Evolutionary conservation across 2,797 vertebrate genomes (phyloP), one percentile per base, ranked within the genome.

Genomic region (Meda fulgida): DNA sequence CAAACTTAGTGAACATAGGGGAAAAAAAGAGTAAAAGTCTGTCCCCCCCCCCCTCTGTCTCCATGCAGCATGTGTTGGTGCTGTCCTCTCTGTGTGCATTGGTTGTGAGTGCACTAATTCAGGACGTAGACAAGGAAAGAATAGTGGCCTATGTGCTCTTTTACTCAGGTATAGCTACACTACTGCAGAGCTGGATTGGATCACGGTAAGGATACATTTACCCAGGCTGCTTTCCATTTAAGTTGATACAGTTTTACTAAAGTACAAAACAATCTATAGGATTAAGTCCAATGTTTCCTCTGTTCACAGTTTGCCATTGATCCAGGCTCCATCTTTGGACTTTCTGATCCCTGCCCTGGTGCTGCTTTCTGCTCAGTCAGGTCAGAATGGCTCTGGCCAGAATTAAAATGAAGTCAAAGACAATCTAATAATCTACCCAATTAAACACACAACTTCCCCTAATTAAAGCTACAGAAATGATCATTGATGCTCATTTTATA

Each of bases 241-340:
- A 34, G 7, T 14, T 65, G 38, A 80, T 71, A 48, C 7, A 21
- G 38, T 63, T 53, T 38, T 31, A 46, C 31, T 36, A 11, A 34
- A 48, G 53, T 34, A 63, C 60, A 63, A 63, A 63, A 63, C 14
- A 65, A 29, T 78, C 34, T 83, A n/a, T 51, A 53, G 75, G 11
- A 7, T 40, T 75, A 9, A 67, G 48, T 67, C 1, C 19, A 36
- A 43, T 80, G 9, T 86, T 23, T 48, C 19, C 29, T 31, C 36
- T 80, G 58, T 72, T 18, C 86, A 85, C 87, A 97, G 96, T 89
- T 85, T 97, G 67, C 96, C 96, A 0, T 90, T 97, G 87, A 87
- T 96, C 81, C 96, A 97, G 84, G 94, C 95, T 81, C 95, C 96
- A 7, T 95, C 96, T 29, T 93, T 97, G 1, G 96, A 97, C 88